These are phyloP conservation scores for Pionites leucogaster DNA, from an alignment of 2,113 vertebrate genomes.

Conservation along the genomic window DNA sequence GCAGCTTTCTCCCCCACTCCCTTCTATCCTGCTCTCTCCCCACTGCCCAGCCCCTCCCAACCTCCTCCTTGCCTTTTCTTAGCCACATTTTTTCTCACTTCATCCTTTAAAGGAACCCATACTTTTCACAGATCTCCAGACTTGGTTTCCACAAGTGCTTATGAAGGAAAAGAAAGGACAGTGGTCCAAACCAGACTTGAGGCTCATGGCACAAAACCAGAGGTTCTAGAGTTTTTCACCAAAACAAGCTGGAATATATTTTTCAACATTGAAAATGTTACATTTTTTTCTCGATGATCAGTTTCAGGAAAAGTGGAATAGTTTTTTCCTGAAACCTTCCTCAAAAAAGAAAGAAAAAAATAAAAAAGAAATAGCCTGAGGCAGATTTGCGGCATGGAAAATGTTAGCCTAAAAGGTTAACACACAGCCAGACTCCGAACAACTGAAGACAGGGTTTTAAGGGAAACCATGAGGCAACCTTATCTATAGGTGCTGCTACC, in stretches of 20 bases:
- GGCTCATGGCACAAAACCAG: not conserved
- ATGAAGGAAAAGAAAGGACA: not conserved
- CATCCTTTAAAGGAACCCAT: not conserved
- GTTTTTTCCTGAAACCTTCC: not conserved
- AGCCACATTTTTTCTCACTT: not conserved
- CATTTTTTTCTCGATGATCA: not conserved
- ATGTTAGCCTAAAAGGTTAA: not conserved
- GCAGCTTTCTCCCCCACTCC: rapidly evolving
- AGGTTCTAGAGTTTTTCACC: not conserved
- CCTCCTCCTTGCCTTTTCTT: not conserved
- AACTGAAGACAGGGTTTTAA: not conserved
- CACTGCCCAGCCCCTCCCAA: not conserved
- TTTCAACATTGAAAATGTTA: not conserved
- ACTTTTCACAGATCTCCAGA: not conserved
- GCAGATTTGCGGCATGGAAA: not conserved
- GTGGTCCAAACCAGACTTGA: not conserved
- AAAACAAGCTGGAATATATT: not conserved
- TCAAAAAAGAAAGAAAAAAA: not conserved
- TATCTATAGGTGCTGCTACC: not conserved
- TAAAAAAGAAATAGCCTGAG: not conserved
- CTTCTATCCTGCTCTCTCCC: not conserved
- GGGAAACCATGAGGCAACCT: not conserved
- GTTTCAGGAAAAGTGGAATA: not conserved
- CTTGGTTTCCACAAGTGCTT: not conserved
- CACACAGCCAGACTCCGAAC: not conserved